Conservation (phyloP, 92 coral and sea anemone species). For the Metridium senile region DNA sequence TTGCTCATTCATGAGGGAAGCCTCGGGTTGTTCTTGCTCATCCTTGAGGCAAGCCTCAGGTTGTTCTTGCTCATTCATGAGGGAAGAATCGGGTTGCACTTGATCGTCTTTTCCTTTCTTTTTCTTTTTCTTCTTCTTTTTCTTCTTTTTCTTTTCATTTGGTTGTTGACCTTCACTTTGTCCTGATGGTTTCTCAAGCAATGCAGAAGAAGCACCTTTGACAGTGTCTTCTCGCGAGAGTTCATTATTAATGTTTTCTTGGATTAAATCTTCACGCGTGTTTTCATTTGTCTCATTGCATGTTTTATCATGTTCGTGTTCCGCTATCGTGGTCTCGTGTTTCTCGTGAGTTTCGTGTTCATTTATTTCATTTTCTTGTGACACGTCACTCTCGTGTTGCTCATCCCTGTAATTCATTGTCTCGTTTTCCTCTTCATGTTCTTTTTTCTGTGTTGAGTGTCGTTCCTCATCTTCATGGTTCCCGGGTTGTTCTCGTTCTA, state of each 20-base stretch:
- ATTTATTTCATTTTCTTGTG: no score
- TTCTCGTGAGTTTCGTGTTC: no score
- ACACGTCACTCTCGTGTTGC: no score
- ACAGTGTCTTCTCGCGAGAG: neutral
- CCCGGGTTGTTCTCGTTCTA: neutral
- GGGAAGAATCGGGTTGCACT: neutral
- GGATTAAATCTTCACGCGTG: no score
- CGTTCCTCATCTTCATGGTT: neutral
- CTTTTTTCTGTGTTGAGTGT: neutral
- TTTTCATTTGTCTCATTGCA: neutral
- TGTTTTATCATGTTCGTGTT: neutral
- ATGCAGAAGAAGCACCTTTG: no score
- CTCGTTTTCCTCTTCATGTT: neutral
- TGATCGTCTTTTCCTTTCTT: neutral
- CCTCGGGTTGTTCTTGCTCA: neutral
- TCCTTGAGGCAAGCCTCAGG: neutral
- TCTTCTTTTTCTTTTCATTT: neutral
- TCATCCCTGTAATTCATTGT: neutral
- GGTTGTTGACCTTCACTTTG: neutral
- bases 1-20: neutral
- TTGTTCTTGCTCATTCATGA: neutral
- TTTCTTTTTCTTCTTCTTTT: neutral
- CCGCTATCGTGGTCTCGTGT: no score
- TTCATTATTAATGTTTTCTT: no score
- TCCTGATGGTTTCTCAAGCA: neutral